A percentile compares a stretch with the other conserved stretches of the same genome.
These are phyloP conservation scores for Octopus bimaculoides DNA, from an alignment of 1,140 invertebrate genomes.

Conservation along the genomic window DNA sequence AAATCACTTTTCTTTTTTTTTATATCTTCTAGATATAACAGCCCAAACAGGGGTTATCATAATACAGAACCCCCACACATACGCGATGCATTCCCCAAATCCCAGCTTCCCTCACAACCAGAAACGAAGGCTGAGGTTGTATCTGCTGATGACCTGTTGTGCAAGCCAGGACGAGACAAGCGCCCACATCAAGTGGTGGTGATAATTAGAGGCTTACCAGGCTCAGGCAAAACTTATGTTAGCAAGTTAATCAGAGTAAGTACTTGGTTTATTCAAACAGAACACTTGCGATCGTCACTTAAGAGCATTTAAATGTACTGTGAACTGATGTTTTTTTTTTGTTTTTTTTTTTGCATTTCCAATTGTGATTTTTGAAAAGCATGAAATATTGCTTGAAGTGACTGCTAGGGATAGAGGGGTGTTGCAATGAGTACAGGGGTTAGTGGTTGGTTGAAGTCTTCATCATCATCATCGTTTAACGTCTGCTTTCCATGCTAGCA, in stretches of 20 bases:
- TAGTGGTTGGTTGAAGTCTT: too few relatives aligned
- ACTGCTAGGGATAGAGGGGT: too few relatives aligned
- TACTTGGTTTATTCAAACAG: not conserved
- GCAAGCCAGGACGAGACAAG: slow-evolving; percentile 69
- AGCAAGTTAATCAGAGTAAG: slow-evolving; percentile 82
- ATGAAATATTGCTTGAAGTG: too few relatives aligned
- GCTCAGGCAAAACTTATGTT: slow-evolving; percentile 84
- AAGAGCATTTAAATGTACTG: too few relatives aligned
- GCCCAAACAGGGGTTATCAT: not conserved
- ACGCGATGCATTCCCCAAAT: slow-evolving; percentile 2
- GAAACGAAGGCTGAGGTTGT: slow-evolving; percentile 2
- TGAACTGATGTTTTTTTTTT: too few relatives aligned
- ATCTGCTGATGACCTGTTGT: slow-evolving; percentile 77
- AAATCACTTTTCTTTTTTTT: not conserved
- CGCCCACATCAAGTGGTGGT: slow-evolving; percentile 82
- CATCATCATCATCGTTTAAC: too few relatives aligned
- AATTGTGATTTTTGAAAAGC: too few relatives aligned
- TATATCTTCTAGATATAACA: not conserved
- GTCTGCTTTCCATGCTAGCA: too few relatives aligned
- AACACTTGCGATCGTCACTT: too few relatives aligned
- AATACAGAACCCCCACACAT: not conserved
- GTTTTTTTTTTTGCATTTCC: too few relatives aligned
- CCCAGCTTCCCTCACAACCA: not conserved
- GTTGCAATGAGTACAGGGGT: too few relatives aligned
- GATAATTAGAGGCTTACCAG: slow-evolving; percentile 84